Conservation (phyloP, 2,888 invertebrate species). For the Tenthredo amoena region DNA sequence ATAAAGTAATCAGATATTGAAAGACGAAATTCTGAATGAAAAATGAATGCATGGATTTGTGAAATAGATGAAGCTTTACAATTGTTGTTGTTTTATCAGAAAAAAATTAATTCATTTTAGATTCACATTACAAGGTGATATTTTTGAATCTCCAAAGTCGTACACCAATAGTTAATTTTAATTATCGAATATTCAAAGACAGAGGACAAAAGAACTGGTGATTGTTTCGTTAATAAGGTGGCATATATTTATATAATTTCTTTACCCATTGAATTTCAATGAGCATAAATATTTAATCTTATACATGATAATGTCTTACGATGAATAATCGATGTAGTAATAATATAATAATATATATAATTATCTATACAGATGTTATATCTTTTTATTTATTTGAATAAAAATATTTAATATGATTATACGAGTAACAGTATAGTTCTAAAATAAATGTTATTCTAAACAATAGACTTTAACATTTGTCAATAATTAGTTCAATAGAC, state of each 20-base stretch:
- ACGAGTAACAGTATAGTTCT: slow-evolving; percentile 22
- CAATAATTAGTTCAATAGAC: slow-evolving; percentile 35
- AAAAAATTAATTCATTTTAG: background rate
- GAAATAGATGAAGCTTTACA: slow-evolving; percentile 4
- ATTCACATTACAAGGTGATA: background rate
- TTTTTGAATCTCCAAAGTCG: background rate
- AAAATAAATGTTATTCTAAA: slow-evolving; percentile 42
- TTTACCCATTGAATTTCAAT: slow-evolving; percentile 43
- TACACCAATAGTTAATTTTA: background rate
- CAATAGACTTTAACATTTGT: slow-evolving; percentile 35
- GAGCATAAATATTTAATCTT: slow-evolving; percentile 46
- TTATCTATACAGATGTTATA: slow-evolving; percentile 37
- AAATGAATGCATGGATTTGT: background rate
- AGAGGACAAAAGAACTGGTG: background rate
- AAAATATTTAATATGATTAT: slow-evolving; percentile 39
- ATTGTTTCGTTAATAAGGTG: slow-evolving; percentile 18
- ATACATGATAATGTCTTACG: slow-evolving; percentile 36
- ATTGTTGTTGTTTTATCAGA: slow-evolving; percentile 34
- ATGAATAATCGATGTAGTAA: slow-evolving; percentile 37
- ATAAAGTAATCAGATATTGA: background rate
- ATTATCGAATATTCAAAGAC: background rate
- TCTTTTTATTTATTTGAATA: slow-evolving; percentile 12
- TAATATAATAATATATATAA: slow-evolving; percentile 25
- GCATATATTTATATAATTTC: slow-evolving; percentile 49
- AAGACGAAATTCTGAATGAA: background rate